These are phyloP conservation scores for Heliconius cydno DNA, from an alignment of 2,888 invertebrate species.

Conservation along the genomic window DNA sequence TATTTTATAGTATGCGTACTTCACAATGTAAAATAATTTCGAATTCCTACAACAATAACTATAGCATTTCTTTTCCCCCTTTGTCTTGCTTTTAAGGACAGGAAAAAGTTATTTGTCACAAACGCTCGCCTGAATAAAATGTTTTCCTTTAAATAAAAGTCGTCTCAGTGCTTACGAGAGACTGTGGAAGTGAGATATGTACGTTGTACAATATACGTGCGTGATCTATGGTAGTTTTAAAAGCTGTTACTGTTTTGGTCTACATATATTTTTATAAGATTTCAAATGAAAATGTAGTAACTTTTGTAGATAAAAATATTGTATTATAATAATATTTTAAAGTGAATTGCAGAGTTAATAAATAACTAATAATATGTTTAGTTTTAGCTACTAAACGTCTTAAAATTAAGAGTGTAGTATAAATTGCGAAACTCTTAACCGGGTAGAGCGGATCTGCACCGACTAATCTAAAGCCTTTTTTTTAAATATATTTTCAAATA, in stretches of 20 bases:
- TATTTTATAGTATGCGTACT: too few species aligned
- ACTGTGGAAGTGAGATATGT: not conserved
- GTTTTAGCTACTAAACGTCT: not conserved
- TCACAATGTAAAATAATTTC: not conserved
- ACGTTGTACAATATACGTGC: not conserved
- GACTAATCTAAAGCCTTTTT: not conserved
- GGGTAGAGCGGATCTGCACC: too few species aligned
- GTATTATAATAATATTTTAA: not conserved
- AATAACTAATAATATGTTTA: not conserved
- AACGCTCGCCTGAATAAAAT: slow-evolving; percentile 19
- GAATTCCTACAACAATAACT: slow-evolving; percentile 18
- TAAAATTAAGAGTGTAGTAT: not conserved
- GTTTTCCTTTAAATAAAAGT: slow-evolving; percentile 24
- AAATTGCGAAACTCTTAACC: too few species aligned
- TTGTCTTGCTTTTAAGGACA: slow-evolving; percentile 26
- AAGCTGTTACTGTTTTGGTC: not conserved
- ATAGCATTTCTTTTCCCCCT: slow-evolving; percentile 12
- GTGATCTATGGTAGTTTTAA: slow-evolving; percentile 6
- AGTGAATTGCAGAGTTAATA: too few species aligned
- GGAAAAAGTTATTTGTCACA: slow-evolving; percentile 28
- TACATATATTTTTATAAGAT: slow-evolving; percentile 8
- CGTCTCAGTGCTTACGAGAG: not conserved
- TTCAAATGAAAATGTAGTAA: not conserved
- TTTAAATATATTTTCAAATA: not conserved
- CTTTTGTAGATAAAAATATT: not conserved